phyloP scores from a whole-genome alignment of 2,113 vertebrate genomes.

The Thamnophis sirtalis region DNA sequence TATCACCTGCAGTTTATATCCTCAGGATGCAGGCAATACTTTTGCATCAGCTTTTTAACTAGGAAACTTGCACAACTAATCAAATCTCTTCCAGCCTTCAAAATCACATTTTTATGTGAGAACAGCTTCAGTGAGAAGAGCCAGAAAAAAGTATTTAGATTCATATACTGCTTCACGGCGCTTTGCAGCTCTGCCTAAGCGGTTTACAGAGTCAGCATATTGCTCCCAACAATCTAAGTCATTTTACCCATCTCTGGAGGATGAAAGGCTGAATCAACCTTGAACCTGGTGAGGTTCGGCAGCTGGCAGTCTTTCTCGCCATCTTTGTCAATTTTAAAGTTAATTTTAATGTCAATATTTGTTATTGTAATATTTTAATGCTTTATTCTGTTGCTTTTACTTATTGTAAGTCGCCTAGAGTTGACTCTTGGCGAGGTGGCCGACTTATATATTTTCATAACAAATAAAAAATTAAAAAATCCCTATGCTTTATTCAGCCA shows the following conservation, averaged over 20 bases:
- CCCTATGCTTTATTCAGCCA: background rate
- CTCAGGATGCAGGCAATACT: background rate
- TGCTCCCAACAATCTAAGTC: too few relatives aligned
- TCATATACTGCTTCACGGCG: too few relatives aligned
- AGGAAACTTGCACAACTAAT: background rate
- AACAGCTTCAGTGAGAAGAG: background rate
- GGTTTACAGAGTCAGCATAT: too few relatives aligned
- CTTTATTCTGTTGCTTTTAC: background rate
- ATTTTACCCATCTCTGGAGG: too few relatives aligned
- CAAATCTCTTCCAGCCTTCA: background rate
- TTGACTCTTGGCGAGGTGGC: background rate
- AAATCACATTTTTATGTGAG: background rate
- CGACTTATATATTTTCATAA: background rate
- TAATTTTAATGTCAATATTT: background rate
- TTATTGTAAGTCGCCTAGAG: background rate
- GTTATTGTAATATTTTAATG: background rate
- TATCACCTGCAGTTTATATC: background rate
- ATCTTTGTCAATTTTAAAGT: background rate
- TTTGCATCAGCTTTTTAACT: background rate
- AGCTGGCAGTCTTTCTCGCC: background rate
- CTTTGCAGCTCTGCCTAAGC: too few relatives aligned
- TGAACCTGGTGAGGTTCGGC: too few relatives aligned
- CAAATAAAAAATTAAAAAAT: background rate
- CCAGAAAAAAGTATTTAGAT: background rate
- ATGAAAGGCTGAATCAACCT: too few relatives aligned